Evolutionary conservation across 2,113 vertebrate genomes (phyloP).

Genomic region (Delphinapterus leucas): DNA sequence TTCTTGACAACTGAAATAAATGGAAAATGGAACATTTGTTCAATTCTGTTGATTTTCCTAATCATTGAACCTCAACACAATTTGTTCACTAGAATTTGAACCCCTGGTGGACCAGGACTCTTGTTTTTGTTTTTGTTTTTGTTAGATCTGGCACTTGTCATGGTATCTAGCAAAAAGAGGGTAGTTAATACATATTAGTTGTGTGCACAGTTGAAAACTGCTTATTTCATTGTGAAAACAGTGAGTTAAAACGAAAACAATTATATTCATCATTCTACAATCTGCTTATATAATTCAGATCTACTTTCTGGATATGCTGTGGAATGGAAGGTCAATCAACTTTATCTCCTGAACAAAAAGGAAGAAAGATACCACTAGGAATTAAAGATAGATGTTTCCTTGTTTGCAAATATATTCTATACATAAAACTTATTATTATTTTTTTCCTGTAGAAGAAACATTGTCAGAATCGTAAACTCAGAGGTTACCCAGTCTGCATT

Average conservation of each 20-base stretch:
- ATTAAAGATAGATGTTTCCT: background rate
- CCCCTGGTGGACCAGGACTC: background rate
- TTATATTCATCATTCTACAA: background rate
- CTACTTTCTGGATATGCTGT: background rate
- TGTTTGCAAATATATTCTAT: background rate
- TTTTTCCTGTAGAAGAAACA: background rate
- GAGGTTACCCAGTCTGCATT: background rate
- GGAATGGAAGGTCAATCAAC: background rate
- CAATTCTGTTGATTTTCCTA: conserved; percentile 53
- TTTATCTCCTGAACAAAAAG: background rate
- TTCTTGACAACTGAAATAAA: conserved; percentile 54
- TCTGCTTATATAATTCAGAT: background rate
- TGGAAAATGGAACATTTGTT: conserved; percentile 51
- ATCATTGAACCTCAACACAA: conserved; percentile 47
- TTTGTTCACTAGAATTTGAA: conserved; percentile 44
- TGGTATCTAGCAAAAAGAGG: background rate
- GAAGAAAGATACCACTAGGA: background rate
- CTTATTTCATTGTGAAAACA: background rate
- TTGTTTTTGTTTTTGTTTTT: background rate
- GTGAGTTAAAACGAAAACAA: background rate
- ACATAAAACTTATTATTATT: background rate
- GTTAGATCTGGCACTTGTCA: background rate
- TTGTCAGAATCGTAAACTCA: background rate
- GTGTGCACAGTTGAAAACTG: background rate
- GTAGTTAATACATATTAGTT: background rate